Evolutionary conservation across 2,888 invertebrate genomes (phyloP), one percentile per base, ranked within the genome.

Genomic region (Brachyopa scutellaris): DNA sequence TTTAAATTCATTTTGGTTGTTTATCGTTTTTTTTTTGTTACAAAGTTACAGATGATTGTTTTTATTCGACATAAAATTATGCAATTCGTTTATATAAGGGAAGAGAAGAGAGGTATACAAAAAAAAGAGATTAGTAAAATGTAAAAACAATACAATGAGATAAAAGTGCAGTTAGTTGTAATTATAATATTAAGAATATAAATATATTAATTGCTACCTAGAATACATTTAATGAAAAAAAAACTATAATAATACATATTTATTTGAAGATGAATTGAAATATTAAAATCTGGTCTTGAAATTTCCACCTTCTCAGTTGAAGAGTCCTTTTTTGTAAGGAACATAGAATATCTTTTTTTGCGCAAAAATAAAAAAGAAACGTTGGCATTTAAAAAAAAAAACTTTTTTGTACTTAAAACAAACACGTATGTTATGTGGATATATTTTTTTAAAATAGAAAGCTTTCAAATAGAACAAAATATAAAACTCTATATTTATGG

Each of bases 311-410:
- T 53, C 15, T 31, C 29, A 53, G 77, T 55, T 49, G n/a, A 2
- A 53, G 13, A 15, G 13, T 40, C 17, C 2, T 19, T 40, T 64
- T 47, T 23, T 38, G 8, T 8, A 51, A 36, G 66, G 17, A 51
- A 29, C 17, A 36, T 13, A 21, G 3, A 36, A 15, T 33, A 31
- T 23, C 1, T 47, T 31, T 40, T 23, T 61, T 59, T 64, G 80
- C 80, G 80, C 80, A 76, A 82, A 82, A 69, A 47, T 33, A 70
- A 82, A 82, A 82, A 0, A 36, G 9, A 66, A 82, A 29, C 1
- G 15, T 69, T 74, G 45, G 69, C 64, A 3, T 57, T 55, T 66
- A 64, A 9, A 9, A 47, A 73, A 64, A 2, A 29, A 78, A 45
- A 76, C 7, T 13, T 42, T 4, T n/a, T n/a, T n/a, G n/a, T 57